A percentile compares a stretch with the other conserved stretches of the same genome.
phyloP scores from a whole-genome alignment of 2,113 vertebrate species.

The Leptocoma aspasia region DNA sequence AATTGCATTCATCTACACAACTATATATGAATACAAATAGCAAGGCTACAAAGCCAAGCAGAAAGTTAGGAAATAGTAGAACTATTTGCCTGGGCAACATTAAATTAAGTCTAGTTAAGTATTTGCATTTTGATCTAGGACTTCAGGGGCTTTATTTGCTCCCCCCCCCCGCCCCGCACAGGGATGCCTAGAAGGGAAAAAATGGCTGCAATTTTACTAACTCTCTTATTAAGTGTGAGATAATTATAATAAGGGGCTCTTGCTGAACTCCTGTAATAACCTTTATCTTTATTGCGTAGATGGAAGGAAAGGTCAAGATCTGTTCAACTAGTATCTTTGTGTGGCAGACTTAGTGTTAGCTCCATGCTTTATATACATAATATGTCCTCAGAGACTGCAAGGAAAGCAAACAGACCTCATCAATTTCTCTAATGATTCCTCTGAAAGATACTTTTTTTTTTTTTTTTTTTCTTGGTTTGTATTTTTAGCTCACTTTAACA shows the following conservation, averaged over 20 bases:
- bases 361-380: slow-evolving; percentile 31
- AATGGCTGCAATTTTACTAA: neutral
- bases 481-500: slow-evolving; percentile 74
- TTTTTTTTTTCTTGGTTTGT: slow-evolving; percentile 13
- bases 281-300: slow-evolving; percentile 31
- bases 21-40: neutral
- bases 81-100: neutral
- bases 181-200: neutral
- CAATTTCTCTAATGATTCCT: slow-evolving; percentile 74
- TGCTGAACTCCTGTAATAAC: neutral
- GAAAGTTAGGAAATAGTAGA: neutral
- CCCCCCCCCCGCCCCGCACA: too few species aligned
- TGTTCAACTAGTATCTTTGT: slow-evolving; percentile 36
- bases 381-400: slow-evolving; percentile 48
- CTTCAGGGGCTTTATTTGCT: neutral
- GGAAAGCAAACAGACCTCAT: slow-evolving; percentile 72
- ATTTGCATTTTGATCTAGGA: neutral
- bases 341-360: neutral
- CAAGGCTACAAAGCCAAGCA: neutral
- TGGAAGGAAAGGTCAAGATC: slow-evolving; percentile 52
- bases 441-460: slow-evolving; percentile 45
- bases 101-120: neutral
- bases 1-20: neutral
- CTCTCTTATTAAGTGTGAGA: neutral
- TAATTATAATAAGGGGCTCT: neutral